These are phyloP conservation scores for Pipa parva DNA, from an alignment of 2,113 vertebrate genomes.

Conservation along the genomic window DNA sequence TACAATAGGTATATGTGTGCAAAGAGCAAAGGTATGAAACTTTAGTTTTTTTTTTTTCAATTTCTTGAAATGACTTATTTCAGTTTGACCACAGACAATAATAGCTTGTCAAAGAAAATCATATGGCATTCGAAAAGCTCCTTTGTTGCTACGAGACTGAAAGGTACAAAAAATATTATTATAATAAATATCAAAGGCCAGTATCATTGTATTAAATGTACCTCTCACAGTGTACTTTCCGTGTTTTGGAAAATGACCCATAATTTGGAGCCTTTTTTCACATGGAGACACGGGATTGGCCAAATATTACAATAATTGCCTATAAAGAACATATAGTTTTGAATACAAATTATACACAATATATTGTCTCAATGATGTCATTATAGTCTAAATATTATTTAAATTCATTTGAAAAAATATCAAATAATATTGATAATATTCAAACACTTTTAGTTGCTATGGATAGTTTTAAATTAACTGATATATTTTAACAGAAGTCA, in stretches of 20 bases:
- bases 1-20: no score
- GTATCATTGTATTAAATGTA: conserved; percentile 22
- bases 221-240: not conserved
- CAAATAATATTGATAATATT: not conserved
- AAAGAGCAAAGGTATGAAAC: conserved; percentile 2
- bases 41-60: conserved; percentile 30
- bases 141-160: conserved; percentile 22
- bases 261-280: not conserved
- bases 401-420: not conserved
- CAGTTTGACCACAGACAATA: conserved; percentile 14
- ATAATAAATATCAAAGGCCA: conserved; percentile 5
- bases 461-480: no score
- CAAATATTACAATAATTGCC: conserved; percentile 19
- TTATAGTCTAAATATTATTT: not conserved
- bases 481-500: no score
- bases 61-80: conserved; percentile 28
- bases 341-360: conserved; percentile 6
- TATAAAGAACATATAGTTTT: not conserved
- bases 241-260: conserved; percentile 15
- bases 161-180: conserved; percentile 25
- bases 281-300: not conserved
- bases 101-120: conserved; percentile 42
- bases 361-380: not conserved
- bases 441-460: no score
- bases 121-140: conserved; percentile 22